phyloP scores from a whole-genome alignment of 2,888 invertebrate species.

The Petrolisthes manimaculis region DNA sequence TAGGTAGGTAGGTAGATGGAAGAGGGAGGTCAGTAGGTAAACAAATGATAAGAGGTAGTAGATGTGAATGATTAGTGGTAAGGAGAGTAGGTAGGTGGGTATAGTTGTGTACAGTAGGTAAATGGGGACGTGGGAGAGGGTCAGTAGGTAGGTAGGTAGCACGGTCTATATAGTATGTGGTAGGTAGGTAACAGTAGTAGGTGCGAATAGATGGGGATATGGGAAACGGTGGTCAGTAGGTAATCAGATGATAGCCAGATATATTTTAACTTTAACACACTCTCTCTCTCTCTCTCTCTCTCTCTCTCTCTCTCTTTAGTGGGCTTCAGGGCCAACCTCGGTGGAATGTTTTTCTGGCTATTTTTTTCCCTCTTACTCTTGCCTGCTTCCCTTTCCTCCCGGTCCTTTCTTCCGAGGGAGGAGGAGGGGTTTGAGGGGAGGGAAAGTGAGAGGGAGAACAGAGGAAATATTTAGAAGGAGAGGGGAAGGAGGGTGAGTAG shows the following conservation, averaged over 20 bases:
- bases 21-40: not conserved
- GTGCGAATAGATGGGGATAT: not conserved
- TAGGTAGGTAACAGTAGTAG: not conserved
- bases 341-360: too few species aligned
- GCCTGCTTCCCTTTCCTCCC: too few species aligned
- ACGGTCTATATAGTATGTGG: too few species aligned
- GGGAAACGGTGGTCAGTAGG: not conserved
- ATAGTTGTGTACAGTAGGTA: not conserved
- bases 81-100: not conserved
- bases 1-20: not conserved
- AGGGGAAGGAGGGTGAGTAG: not conserved
- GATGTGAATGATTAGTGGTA: not conserved
- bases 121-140: not conserved
- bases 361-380: too few species aligned
- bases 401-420: not conserved
- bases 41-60: not conserved
- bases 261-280: too few species aligned
- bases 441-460: not conserved
- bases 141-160: too few species aligned
- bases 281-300: too few species aligned
- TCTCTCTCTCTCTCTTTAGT: not conserved
- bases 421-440: not conserved
- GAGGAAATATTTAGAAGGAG: not conserved
- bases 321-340: too few species aligned
- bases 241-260: too few species aligned